Conservation (phyloP, 30 jellyfish, hydroid and myxozoan genomes). For the Chrysaora quinquecirrha region DNA sequence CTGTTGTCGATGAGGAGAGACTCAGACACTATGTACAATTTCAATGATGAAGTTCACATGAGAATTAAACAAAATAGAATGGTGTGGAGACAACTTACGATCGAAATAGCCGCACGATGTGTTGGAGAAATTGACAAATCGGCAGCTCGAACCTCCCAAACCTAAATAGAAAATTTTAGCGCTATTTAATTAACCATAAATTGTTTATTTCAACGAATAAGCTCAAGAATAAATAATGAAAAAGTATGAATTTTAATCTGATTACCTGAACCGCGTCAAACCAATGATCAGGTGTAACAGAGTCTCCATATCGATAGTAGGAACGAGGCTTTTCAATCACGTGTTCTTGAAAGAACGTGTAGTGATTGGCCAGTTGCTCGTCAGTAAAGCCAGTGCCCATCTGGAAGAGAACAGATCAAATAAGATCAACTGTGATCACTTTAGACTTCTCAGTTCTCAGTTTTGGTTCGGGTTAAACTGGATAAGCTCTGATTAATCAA, state of each 20-base stretch:
- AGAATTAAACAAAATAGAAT: no score
- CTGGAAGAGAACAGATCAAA: constrained; percentile 25
- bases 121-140: constrained; percentile 95
- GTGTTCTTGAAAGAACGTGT: constrained; percentile 82
- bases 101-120: constrained; percentile 95
- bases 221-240: no score
- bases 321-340: constrained; percentile 95
- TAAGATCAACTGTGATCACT: no score
- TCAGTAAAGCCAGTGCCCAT: constrained; percentile 98
- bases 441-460: no score
- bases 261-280: constrained; percentile 96
- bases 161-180: constrained; percentile 57
- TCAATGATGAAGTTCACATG: no score
- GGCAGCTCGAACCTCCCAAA: constrained; percentile 99
- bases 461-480: no score
- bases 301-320: constrained; percentile 89
- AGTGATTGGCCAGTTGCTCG: constrained; percentile 85
- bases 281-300: constrained; percentile 96
- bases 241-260: no score
- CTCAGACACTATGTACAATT: no score
- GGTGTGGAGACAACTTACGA: constrained; percentile 56
- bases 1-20: no score
- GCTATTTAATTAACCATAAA: neutral
- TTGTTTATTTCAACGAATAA: neutral
- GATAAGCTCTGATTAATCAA: no score